Percentiles rank a stretch among this genome's conserved stretches.
These are phyloP conservation scores for Nilaparvata lugens DNA, from an alignment of 1,140 invertebrate species.

Conservation along the genomic window DNA sequence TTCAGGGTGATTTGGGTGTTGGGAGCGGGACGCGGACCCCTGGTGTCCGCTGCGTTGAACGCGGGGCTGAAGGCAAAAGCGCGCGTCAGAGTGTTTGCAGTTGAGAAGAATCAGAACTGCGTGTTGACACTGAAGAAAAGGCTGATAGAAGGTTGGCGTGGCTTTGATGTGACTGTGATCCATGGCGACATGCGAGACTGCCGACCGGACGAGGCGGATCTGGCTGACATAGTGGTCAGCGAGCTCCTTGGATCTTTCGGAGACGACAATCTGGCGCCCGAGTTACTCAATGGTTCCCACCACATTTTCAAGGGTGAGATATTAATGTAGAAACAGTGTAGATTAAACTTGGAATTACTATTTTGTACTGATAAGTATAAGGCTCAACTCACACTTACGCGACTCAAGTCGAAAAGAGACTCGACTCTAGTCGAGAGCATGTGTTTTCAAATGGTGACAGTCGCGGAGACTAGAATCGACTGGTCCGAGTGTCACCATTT, in stretches of 20 bases:
- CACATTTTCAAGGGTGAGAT: slow-evolving; percentile 71
- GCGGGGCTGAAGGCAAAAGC: slow-evolving; percentile 59
- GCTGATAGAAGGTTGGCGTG: slow-evolving; percentile 77
- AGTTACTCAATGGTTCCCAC: slow-evolving; percentile 94
- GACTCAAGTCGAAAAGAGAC: too few species aligned
- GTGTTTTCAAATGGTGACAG: too few species aligned
- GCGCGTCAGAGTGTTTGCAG: slow-evolving; percentile 74
- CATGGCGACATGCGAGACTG: slow-evolving; percentile 88
- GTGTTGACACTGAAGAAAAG: slow-evolving; percentile 65
- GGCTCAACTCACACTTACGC: too few species aligned
- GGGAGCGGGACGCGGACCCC: slow-evolving; percentile 90
- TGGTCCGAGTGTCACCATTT: too few species aligned
- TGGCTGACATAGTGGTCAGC: slow-evolving; percentile 92
- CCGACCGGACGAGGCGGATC: slow-evolving; percentile 53
- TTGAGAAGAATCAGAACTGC: slow-evolving; percentile 98
- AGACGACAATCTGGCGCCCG: slow-evolving; percentile 97
- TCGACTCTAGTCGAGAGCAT: too few species aligned
- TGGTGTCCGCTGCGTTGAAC: slow-evolving; percentile 75
- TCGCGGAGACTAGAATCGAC: too few species aligned
- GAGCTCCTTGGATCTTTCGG: slow-evolving; percentile 98
- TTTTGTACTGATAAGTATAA: too few species aligned
- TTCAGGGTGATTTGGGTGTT: slow-evolving; percentile 75
- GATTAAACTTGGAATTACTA: too few species aligned
- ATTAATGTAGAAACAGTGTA: too few species aligned
- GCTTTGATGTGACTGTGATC: slow-evolving; percentile 61